A percentile compares a stretch with the other conserved stretches of the same genome.
phyloP scores from a whole-genome alignment of 2,113 vertebrate genomes.

The Sinocyclocheilus rhinocerous region DNA sequence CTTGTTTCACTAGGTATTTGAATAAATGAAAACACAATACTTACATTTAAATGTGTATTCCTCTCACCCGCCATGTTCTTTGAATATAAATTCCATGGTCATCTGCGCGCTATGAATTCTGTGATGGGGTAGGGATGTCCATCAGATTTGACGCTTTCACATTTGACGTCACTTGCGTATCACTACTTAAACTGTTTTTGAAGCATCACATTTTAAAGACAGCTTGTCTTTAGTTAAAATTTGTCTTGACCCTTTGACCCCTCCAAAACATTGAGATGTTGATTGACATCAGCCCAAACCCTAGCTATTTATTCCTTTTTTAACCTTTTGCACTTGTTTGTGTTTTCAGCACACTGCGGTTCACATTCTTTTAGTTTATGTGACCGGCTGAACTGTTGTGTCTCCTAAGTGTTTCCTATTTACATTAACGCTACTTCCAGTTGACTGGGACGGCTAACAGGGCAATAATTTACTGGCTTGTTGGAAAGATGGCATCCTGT shows the following conservation, averaged over 20 bases:
- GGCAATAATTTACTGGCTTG: background rate
- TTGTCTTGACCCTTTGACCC: background rate
- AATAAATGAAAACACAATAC: no score
- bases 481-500: slow-evolving; percentile 2
- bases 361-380: background rate
- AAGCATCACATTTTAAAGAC: no score
- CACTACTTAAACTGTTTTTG: no score
- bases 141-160: no score
- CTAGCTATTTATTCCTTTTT: background rate
- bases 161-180: no score
- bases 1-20: no score
- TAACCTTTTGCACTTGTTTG: slow-evolving; percentile 10
- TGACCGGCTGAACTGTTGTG: background rate
- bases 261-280: background rate
- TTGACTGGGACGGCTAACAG: background rate
- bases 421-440: background rate
- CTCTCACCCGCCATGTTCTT: no score
- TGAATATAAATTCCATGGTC: no score
- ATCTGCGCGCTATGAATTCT: no score
- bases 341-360: background rate
- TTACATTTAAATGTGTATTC: no score
- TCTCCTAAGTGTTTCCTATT: background rate
- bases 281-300: background rate
- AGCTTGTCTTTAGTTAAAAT: background rate
- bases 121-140: no score